Base-by-base conservation (phyloP, 2,888 invertebrate genomes). In the Bembecia ichneumoniformis region DNA sequence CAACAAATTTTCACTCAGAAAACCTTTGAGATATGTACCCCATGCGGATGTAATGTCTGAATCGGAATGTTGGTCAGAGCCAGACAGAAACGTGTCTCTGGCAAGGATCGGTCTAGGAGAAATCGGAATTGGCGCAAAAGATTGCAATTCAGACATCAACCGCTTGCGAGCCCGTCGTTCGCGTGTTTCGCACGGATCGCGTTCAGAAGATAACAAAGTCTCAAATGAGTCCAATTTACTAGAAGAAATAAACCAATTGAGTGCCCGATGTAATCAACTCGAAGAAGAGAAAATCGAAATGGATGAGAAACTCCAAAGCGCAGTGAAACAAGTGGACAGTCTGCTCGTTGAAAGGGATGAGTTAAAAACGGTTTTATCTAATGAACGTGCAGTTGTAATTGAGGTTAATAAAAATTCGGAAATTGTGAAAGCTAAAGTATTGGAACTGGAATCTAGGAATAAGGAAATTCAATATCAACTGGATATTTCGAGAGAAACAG, bases 41-140 rank as follows among this genome's bases (percentile, higher is more conserved):
- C 77, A 75, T 61, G 76, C 76, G 3, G 86, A 87, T 58, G 49
- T 73, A 13, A 73, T 78, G 51, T 86, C 87, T 0, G 96, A 96
- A 67, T 94, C 95, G 0, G 96, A 96, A 69, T 91, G 93, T 35
- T 96, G 95, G 92, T 95, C 95, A 0, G 96, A 96, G 67, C 95
- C 96, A 0, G 96, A 96, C 68, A 88, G 94, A 46, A 91, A 90
- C 52, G 94, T 96, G 2, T 95, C 95, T 0, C 78, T 92, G 53
- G 94, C 93, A 0, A 89, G 96, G 55, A 95, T 96, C 17, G 95
- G 95, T 0, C 68, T 86, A 9, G 77, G 77, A 47, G 75, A 80
- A 53, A 78, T 81, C 1, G 80, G 78, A 3, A 64, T 77, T 2
- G 64, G 59, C 10, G 58, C 63, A 2, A 64, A 65, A 17, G 81